Conservation (phyloP, 2,888 invertebrate species). For the Meta bourneti region DNA sequence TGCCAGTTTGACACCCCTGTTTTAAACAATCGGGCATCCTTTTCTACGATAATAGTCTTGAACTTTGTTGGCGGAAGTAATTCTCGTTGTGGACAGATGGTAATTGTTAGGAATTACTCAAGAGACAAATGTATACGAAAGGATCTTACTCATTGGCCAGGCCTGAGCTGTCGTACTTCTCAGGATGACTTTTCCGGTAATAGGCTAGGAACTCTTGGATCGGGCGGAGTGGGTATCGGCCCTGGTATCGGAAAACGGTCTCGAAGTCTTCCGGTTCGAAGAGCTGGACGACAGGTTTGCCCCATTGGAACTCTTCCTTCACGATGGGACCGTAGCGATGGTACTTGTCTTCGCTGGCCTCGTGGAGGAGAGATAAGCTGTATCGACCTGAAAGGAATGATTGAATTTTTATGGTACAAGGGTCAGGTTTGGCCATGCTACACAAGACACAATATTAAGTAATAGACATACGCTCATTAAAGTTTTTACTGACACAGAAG, state of each 20-base stretch:
- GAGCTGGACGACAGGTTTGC: constrained; percentile 78
- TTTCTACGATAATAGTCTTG: no score
- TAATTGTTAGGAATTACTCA: no score
- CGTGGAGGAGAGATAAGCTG: constrained; percentile 77
- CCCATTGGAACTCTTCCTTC: constrained; percentile 78
- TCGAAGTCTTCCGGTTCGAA: constrained; percentile 78
- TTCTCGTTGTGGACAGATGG: no score
- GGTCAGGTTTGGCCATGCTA: no score
- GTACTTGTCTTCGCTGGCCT: constrained; percentile 78
- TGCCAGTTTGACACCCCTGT: no score
- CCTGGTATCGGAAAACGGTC: constrained; percentile 78
- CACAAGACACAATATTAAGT: no score
- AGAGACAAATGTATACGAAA: no score
- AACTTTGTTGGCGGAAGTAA: no score
- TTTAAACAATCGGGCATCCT: no score
- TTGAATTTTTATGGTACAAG: no score
- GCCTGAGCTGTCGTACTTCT: constrained; percentile 77
- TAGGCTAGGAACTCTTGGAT: constrained; percentile 78
- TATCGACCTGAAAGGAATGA: constrained; percentile 77
- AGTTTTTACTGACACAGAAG: no score
- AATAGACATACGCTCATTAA: no score
- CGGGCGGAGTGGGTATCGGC: constrained; percentile 78
- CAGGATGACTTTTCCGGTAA: constrained; percentile 77
- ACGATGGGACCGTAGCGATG: constrained; percentile 78
- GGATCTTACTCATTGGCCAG: constrained; percentile 58